Conservation (phyloP, 2,888 invertebrate genomes). For the Chaitophorus viminalis region DNA sequence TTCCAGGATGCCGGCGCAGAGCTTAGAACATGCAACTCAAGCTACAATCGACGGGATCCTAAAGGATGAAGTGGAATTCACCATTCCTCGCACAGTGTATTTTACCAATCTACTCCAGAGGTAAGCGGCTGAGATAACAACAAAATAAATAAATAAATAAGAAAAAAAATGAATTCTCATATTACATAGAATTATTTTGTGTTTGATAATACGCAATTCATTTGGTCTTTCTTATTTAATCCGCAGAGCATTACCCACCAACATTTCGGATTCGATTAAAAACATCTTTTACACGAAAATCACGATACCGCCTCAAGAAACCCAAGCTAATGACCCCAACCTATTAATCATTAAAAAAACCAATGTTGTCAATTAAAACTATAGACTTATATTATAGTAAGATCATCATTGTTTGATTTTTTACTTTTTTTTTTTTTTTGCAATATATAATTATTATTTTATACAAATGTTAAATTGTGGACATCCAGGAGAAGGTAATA, state of each 20-base stretch:
- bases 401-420: background rate
- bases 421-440: background rate
- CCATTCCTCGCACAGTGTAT: background rate
- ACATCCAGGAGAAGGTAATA: background rate
- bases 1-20: conserved; percentile 52
- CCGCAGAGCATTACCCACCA: conserved; percentile 30
- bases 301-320: conserved; percentile 32
- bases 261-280: conserved; percentile 54
- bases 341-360: conserved; percentile 30
- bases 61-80: conserved; percentile 40
- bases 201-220: too few relatives aligned
- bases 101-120: background rate
- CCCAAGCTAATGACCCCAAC: conserved; percentile 26
- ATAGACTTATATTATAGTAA: background rate
- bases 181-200: too few relatives aligned
- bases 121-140: background rate
- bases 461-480: background rate
- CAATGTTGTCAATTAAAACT: background rate
- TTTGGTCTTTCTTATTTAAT: background rate
- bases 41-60: conserved; percentile 52
- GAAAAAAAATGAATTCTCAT: background rate
- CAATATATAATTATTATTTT: background rate
- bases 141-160: background rate
- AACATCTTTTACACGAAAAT: conserved; percentile 53
- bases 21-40: conserved; percentile 56